Evolutionary conservation across 2,797 vertebrate genomes (phyloP), one percentile per base, ranked within the genome.

Genomic region (Pangasius larnaudii): DNA sequence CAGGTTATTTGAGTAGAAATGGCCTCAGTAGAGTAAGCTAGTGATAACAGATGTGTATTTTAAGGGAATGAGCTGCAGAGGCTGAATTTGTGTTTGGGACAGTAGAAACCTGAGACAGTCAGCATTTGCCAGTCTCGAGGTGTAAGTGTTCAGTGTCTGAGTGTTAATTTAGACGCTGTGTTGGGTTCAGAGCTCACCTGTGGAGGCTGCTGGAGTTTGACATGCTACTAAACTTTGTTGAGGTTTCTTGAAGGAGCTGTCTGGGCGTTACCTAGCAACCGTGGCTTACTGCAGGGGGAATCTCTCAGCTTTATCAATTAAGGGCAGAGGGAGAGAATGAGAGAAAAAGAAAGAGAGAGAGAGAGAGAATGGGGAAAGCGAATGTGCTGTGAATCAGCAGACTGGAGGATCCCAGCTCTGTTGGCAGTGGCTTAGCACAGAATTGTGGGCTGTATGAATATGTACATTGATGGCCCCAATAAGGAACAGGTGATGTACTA

Each of bases 231-330:
- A 93, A 94, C 91, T 81, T 93, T 92, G 87, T 75, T 85, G 85
- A 92, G 91, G 89, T 92, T 89, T 85, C 94, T 93, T 94, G 46
- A 61, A 94, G 92, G 93, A 93, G 91, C 93, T 93, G 92, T 77
- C 87, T 90, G 90, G 90, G 91, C 82, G 95, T 96, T 96, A 93
- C 95, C 93, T 94, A 94, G 95, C 95, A 95, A 96, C 94, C 3
- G 83, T 80, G 91, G 90, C 89, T 92, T 93, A 90, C 87, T 88
- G 90, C 91, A 89, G 91, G 87, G 88, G 79, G 59, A 74, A 86
- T 36, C 87, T 88, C 91, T 92, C 84, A 86, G 91, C 89, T 92
- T 94, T 92, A 92, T 89, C 86, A 86, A 91, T 89, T 72, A 89
- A 88, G 81, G 63, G 71, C 72, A 46, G n/a, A 86, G 89, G 88